Evolutionary conservation across 2,113 vertebrate genomes (phyloP).

Genomic region (Channa maculata): DNA sequence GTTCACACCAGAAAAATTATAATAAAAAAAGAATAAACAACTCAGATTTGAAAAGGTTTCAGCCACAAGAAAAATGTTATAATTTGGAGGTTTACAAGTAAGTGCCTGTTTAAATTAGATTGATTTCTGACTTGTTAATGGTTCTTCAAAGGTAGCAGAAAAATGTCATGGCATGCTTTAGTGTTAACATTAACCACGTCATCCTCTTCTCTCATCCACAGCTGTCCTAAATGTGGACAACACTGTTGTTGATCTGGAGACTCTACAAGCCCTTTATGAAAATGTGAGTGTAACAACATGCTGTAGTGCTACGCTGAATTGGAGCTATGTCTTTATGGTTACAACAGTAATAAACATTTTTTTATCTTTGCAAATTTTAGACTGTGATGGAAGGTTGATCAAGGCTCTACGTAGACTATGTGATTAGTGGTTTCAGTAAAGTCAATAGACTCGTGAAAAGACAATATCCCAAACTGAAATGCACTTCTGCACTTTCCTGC

Average conservation of each 20-base stretch:
- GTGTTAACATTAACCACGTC: slow-evolving; percentile 57
- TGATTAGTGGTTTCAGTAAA: slow-evolving; percentile 42
- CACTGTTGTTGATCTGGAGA: slow-evolving; percentile 95
- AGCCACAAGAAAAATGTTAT: slow-evolving; percentile 12
- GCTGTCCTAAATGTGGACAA: slow-evolving; percentile 98
- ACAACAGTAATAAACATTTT: slow-evolving; percentile 34
- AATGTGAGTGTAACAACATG: slow-evolving; percentile 89
- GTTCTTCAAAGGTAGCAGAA: slow-evolving; percentile 28
- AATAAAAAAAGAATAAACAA: not conserved
- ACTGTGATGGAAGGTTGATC: slow-evolving; percentile 24
- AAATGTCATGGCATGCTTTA: slow-evolving; percentile 38
- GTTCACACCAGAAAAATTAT: slow-evolving; percentile 15
- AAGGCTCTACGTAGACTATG: slow-evolving; percentile 2
- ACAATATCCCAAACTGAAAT: slow-evolving; percentile 48
- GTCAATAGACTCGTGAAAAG: slow-evolving; percentile 46
- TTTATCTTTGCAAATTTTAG: slow-evolving; percentile 21
- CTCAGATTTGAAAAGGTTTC: slow-evolving; percentile 19
- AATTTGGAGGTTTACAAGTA: slow-evolving; percentile 10
- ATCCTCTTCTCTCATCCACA: slow-evolving; percentile 69
- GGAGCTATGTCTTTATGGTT: slow-evolving; percentile 31
- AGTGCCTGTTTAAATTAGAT: slow-evolving; percentile 27
- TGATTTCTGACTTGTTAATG: slow-evolving; percentile 61
- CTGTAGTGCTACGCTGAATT: not conserved
- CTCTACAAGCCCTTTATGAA: slow-evolving; percentile 96
- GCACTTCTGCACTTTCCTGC: slow-evolving; percentile 48